Conservation (phyloP, 1,140 invertebrate species). For the Lucilia sericata region DNA sequence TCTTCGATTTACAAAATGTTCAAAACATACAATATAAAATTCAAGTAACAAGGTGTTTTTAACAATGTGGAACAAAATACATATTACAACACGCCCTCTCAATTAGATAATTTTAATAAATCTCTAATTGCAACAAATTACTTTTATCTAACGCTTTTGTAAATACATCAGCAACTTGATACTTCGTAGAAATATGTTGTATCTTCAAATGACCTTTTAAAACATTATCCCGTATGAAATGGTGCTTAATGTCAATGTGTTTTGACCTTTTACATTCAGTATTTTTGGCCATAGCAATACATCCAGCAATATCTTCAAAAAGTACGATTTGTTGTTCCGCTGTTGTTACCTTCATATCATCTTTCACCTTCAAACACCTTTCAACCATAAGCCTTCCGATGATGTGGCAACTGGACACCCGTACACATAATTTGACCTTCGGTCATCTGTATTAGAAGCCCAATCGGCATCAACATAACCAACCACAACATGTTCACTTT, state of each 20-base stretch:
- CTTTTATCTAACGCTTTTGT: neutral
- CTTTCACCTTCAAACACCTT: neutral
- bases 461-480: slow-evolving; percentile 13
- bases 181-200: neutral
- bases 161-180: slow-evolving; percentile 39
- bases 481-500: neutral
- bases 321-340: neutral
- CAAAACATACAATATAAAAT: too few species aligned
- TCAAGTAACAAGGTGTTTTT: too few species aligned
- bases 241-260: slow-evolving; percentile 31
- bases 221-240: slow-evolving; percentile 27
- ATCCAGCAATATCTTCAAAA: slow-evolving; percentile 25
- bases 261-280: slow-evolving; percentile 20
- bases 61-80: too few species aligned
- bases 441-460: neutral
- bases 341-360: neutral
- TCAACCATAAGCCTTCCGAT: slow-evolving; percentile 48
- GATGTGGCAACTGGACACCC: slow-evolving; percentile 9
- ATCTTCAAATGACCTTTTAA: neutral
- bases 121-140: slow-evolving; percentile 1
- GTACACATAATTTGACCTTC: neutral
- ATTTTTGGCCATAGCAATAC: slow-evolving; percentile 34
- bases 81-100: too few species aligned
- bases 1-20: too few species aligned
- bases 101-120: neutral